Evolutionary conservation across 1,140 invertebrate genomes (phyloP).

Genomic region (Euborellia annulipes): DNA sequence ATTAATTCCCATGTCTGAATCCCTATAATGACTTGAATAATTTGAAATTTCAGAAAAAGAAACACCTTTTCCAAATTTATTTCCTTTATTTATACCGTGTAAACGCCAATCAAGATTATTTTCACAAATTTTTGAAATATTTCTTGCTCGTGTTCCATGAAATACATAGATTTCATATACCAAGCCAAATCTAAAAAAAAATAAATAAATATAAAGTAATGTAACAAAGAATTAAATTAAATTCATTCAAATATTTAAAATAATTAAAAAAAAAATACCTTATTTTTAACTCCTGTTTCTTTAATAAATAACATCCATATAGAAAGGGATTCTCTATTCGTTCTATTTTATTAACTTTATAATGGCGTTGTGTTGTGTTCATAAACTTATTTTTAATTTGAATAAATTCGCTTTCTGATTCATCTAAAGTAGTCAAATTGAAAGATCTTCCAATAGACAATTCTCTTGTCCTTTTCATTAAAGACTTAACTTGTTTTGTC

Average conservation of each 20-base stretch:
- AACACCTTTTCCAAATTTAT: conserved; percentile 20
- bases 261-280: too few relatives aligned
- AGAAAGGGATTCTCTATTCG: conserved; percentile 13
- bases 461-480: too few relatives aligned
- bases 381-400: too few relatives aligned
- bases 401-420: too few relatives aligned
- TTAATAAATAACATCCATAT: conserved; percentile 12
- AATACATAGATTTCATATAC: conserved; percentile 15
- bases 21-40: conserved; percentile 21
- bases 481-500: too few relatives aligned
- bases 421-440: too few relatives aligned
- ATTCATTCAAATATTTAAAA: too few relatives aligned
- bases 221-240: too few relatives aligned
- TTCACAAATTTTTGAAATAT: conserved; percentile 15
- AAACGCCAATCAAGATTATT: conserved; percentile 23
- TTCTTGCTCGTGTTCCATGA: conserved; percentile 19
- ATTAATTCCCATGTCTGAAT: conserved; percentile 12
- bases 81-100: conserved; percentile 14
- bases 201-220: too few relatives aligned
- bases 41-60: conserved; percentile 19
- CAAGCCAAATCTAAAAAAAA: too few relatives aligned
- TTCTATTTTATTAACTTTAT: conserved; percentile 9
- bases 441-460: too few relatives aligned
- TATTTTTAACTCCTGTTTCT: conserved; percentile 14
- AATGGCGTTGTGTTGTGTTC: neutral